These are phyloP conservation scores for Hartigia nigra DNA, from an alignment of 2,888 invertebrate genomes.

Conservation along the genomic window DNA sequence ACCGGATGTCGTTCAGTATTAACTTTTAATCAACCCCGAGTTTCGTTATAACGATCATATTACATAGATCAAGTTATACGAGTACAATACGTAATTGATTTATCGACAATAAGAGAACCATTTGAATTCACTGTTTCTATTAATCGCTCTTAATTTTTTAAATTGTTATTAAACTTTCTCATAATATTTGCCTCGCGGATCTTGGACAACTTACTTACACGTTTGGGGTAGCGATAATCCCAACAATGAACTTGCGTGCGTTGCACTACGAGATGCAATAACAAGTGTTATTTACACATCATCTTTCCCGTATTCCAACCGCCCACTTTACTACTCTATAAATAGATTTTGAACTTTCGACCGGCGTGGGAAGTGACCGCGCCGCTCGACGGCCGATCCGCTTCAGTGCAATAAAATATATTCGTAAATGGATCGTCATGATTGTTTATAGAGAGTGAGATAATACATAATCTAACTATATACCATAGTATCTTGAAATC, in stretches of 20 bases:
- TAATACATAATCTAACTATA: background rate
- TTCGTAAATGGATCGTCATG: background rate
- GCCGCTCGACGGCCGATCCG: background rate
- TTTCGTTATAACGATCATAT: background rate
- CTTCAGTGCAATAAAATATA: background rate
- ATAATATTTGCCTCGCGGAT: background rate
- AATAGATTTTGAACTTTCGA: conserved; percentile 16
- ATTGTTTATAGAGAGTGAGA: background rate
- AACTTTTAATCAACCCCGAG: background rate
- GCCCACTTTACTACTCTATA: background rate
- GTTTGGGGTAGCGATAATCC: background rate
- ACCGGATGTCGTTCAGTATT: background rate
- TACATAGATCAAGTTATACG: background rate
- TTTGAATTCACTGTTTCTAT: background rate
- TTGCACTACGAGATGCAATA: background rate
- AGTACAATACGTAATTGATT: background rate
- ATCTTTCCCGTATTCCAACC: background rate
- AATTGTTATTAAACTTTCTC: background rate
- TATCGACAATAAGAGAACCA: background rate
- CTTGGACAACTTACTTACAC: too few relatives aligned
- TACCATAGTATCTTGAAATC: background rate
- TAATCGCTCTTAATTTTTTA: too few relatives aligned
- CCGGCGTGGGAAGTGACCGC: conserved; percentile 7
- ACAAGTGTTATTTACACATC: background rate
- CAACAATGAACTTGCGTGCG: background rate